Percentiles rank a stretch among this genome's conserved stretches.
Conservation (phyloP, 1,140 invertebrate genomes). For the Hyles euphorbiae region DNA sequence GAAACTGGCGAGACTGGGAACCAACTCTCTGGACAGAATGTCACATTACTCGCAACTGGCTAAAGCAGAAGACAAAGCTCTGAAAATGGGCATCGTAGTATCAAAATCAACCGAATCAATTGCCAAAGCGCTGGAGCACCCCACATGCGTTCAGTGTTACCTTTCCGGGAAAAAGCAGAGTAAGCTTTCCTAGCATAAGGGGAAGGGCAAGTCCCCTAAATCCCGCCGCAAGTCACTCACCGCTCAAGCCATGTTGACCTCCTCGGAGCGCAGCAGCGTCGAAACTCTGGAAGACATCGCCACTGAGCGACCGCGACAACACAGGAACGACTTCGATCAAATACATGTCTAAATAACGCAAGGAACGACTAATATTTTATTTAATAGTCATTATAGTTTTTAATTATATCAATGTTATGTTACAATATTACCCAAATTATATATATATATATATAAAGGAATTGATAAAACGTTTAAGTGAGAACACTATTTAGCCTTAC, state of each 20-base stretch:
- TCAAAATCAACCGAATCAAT: conserved; percentile 73
- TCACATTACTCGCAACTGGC: conserved; percentile 71
- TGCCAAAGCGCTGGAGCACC: conserved; percentile 77
- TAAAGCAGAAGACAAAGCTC: conserved; percentile 71
- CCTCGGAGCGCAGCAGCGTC: conserved; percentile 66
- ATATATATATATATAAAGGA: too few species aligned
- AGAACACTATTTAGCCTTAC: too few species aligned
- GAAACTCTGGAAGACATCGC: conserved; percentile 60
- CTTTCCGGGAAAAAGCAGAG: conserved; percentile 76
- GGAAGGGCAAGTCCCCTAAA: conserved; percentile 71
- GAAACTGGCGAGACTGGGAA: conserved; percentile 66
- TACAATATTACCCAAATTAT: too few species aligned
- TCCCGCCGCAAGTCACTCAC: conserved; percentile 62
- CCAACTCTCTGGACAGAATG: conserved; percentile 69
- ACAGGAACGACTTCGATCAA: conserved; percentile 53
- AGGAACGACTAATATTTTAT: too few species aligned
- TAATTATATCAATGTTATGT: too few species aligned
- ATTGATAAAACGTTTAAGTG: too few species aligned
- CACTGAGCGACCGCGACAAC: conserved; percentile 42
- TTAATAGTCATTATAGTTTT: too few species aligned
- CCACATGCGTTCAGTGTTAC: conserved; percentile 81
- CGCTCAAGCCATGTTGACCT: conserved; percentile 54
- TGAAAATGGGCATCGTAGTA: conserved; percentile 73
- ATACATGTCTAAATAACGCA: conserved; percentile 55
- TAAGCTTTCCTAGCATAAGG: conserved; percentile 78